Percentiles rank a stretch among this genome's conserved stretches.
Conservation (phyloP, 23 tunicate species). For the Trididemnum miniatum region DNA sequence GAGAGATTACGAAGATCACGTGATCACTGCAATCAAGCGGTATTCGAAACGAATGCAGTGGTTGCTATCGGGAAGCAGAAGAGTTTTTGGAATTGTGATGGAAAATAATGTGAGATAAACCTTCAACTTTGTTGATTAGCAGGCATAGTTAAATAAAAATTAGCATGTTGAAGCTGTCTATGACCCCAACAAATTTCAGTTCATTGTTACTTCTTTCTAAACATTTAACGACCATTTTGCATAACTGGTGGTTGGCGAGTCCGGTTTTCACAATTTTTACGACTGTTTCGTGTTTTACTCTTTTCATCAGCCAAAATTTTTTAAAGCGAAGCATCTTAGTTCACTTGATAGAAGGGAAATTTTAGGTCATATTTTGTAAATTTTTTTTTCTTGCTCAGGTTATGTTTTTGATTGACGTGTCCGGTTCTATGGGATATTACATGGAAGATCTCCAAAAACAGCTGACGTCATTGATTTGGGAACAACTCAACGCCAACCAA, state of each 20-base stretch:
- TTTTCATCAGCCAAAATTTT: no score
- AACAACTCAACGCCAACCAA: conserved; percentile 57
- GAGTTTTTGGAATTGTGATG: conserved; percentile 59
- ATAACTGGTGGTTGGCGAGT: no score
- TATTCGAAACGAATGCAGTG: conserved; percentile 82
- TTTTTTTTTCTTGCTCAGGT: no score
- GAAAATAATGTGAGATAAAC: conserved; percentile 57
- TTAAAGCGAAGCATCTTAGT: no score
- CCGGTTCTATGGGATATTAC: conserved; percentile 78
- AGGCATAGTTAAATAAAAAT: no score
- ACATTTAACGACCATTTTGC: no score
- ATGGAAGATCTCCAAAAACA: conserved; percentile 79
- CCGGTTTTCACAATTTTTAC: no score
- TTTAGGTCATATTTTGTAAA: not conserved
- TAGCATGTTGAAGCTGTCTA: no score
- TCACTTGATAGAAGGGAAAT: not conserved
- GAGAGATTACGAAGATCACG: conserved; percentile 66
- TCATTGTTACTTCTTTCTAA: no score
- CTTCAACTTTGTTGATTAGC: no score
- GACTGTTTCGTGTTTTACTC: no score
- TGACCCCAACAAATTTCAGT: no score
- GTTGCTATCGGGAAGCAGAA: conserved; percentile 88
- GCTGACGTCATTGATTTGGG: conserved; percentile 82
- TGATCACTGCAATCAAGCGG: conserved; percentile 46
- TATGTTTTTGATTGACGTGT: conserved; percentile 66